A percentile compares a stretch with the other conserved stretches of the same genome.
phyloP scores from a whole-genome alignment of 2,113 vertebrate species.

The Lichenostomus cassidix region DNA sequence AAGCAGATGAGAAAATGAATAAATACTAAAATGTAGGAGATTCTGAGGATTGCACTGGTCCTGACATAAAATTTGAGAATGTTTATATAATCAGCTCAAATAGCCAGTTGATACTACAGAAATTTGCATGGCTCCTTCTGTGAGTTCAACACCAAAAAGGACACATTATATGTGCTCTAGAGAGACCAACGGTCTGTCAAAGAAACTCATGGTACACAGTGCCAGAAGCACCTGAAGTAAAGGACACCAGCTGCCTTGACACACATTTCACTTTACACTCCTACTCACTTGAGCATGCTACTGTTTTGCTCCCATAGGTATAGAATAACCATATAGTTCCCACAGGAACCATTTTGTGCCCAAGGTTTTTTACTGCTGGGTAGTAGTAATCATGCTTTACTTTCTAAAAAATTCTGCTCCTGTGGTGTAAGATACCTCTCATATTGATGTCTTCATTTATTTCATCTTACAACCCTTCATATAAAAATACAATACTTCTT shows the following conservation, averaged over 20 bases:
- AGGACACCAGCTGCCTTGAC: neutral
- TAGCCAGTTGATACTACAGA: neutral
- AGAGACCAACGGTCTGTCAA: neutral
- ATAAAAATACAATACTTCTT: neutral
- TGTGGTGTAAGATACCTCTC: neutral
- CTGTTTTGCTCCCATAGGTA: neutral
- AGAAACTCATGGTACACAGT: neutral
- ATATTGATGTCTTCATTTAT: neutral
- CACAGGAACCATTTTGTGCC: neutral
- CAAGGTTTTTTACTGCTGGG: neutral
- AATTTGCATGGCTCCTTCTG: neutral
- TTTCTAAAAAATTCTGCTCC: neutral
- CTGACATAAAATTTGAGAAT: neutral
- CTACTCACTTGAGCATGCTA: rapidly evolving
- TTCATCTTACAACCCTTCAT: neutral
- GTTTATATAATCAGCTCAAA: neutral
- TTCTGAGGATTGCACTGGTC: neutral
- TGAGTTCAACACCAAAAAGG: neutral
- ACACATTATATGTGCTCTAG: neutral
- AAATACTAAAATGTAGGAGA: neutral
- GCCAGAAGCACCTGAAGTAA: neutral
- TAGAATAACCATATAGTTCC: neutral
- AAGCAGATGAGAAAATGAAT: neutral
- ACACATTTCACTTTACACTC: neutral
- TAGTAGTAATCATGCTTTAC: neutral